Conservation (phyloP, 2,888 invertebrate species). For the Branchipolynoe longqiensis region DNA sequence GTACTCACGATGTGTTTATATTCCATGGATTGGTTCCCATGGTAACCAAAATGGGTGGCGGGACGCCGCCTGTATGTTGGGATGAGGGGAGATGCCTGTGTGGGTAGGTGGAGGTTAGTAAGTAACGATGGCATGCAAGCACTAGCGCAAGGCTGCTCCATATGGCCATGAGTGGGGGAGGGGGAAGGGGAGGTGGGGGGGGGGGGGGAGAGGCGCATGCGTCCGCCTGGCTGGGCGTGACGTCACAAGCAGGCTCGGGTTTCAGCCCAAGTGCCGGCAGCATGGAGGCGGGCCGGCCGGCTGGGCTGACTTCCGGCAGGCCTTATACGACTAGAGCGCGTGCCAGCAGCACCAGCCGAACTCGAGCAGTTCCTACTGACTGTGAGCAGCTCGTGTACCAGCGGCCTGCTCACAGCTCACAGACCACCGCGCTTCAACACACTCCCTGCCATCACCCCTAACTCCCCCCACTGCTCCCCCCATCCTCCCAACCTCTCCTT, state of each 20-base stretch:
- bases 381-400: background rate
- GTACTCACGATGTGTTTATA: conserved; percentile 1
- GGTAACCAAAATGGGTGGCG: background rate
- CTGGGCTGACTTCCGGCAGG: conserved; percentile 21
- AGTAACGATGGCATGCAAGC: no score
- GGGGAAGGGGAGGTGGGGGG: no score
- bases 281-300: conserved; percentile 17
- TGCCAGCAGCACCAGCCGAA: conserved; percentile 10
- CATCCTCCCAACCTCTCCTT: no score
- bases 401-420: background rate
- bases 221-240: background rate
- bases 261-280: no score
- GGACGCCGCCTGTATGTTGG: background rate
- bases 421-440: no score
- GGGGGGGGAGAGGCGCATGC: no score
- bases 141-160: no score
- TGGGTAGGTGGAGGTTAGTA: no score
- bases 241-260: conserved; percentile 30
- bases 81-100: no score
- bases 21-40: background rate
- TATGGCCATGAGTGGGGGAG: no score
- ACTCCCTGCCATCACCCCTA: no score
- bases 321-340: conserved; percentile 39
- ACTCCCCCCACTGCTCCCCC: no score
- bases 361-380: background rate